Conservation (phyloP, 2,888 invertebrate genomes). For the Yponomeuta plumbellus region DNA sequence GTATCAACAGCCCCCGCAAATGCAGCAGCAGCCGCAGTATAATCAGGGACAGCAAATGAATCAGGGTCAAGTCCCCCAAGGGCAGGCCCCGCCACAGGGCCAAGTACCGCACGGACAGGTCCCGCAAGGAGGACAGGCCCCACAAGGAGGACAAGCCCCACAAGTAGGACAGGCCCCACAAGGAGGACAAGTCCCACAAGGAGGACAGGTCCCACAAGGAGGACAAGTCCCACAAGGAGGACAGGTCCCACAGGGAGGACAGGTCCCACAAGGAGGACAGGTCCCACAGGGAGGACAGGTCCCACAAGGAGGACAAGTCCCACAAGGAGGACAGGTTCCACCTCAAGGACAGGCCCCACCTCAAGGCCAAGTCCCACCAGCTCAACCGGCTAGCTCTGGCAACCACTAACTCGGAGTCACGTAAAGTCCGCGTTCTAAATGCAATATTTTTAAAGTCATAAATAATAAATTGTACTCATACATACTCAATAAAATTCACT, state of each 20-base stretch:
- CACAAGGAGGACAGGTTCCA: slow-evolving; percentile 30
- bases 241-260: slow-evolving; percentile 24
- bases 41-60: slow-evolving; percentile 23
- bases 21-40: slow-evolving; percentile 16
- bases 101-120: slow-evolving; percentile 1
- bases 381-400: not conserved
- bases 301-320: slow-evolving; percentile 26
- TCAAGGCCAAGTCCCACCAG: slow-evolving; percentile 13
- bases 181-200: slow-evolving; percentile 27
- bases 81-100: slow-evolving; percentile 23
- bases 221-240: slow-evolving; percentile 21
- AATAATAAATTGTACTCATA: not conserved
- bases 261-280: slow-evolving; percentile 26
- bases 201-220: too few species aligned
- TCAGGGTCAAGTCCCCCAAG: slow-evolving; percentile 29
- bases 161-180: too few species aligned
- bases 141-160: slow-evolving; percentile 22
- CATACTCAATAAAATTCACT: not conserved
- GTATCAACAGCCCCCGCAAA: slow-evolving; percentile 21
- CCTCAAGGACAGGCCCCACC: slow-evolving; percentile 25
- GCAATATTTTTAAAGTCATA: not conserved
- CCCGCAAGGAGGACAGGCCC: not conserved
- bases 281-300: slow-evolving; percentile 20
- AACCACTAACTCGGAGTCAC: not conserved
- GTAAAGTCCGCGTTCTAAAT: not conserved